Conservation (phyloP, 2,113 vertebrate species). For the Osmerus mordax region DNA sequence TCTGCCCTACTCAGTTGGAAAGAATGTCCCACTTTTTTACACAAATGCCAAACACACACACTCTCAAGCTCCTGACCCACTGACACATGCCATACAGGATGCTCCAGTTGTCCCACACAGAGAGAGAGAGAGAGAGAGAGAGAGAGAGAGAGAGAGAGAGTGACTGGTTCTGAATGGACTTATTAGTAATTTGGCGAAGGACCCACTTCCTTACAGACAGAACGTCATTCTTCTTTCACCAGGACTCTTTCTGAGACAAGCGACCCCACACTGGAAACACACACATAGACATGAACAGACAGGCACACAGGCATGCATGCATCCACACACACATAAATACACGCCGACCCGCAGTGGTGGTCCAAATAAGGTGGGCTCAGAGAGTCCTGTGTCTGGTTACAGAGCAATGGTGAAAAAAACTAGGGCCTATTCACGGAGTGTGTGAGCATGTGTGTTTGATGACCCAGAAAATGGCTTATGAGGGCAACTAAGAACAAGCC, state of each 20-base stretch:
- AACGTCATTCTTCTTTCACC: constrained; percentile 28
- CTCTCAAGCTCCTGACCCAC: constrained; percentile 25
- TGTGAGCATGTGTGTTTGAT: not conserved
- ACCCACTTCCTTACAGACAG: constrained; percentile 42
- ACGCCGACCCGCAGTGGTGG: not conserved
- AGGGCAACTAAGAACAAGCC: no score
- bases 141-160: not conserved
- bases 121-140: constrained; percentile 8
- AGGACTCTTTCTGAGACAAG: constrained; percentile 31
- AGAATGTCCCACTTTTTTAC: constrained; percentile 52
- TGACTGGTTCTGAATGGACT: constrained; percentile 15
- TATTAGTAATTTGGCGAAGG: constrained; percentile 38
- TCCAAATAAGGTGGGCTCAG: not conserved
- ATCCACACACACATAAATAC: constrained; percentile 19
- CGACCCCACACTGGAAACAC: constrained; percentile 31
- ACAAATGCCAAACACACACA: constrained; percentile 4
- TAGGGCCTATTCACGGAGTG: not conserved
- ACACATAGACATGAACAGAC: not conserved
- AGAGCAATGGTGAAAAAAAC: not conserved
- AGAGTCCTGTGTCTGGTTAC: not conserved
- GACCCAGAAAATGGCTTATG: no score
- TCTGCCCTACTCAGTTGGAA: constrained; percentile 59
- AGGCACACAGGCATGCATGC: constrained; percentile 5
- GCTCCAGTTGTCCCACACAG: constrained; percentile 64
- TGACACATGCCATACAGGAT: constrained; percentile 31